Evolutionary conservation across 2,888 invertebrate genomes (phyloP).

Genomic region (Drosophila mimetica): DNA sequence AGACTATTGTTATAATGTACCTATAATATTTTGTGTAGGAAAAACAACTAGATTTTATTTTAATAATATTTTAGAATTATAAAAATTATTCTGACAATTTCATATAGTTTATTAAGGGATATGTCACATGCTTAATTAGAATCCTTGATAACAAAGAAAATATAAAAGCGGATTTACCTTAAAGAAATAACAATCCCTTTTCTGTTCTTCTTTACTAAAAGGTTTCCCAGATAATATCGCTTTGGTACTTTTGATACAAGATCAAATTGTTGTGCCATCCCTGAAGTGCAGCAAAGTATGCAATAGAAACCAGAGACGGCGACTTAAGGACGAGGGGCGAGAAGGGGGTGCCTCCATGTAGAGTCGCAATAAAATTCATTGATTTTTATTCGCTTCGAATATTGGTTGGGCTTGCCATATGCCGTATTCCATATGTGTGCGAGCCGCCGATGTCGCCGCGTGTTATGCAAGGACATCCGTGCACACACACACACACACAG

Average conservation of each 20-base stretch:
- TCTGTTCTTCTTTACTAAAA: not conserved
- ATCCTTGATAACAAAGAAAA: too few relatives aligned
- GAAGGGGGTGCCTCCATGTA: slow-evolving; percentile 27
- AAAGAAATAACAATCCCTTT: too few relatives aligned
- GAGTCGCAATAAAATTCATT: slow-evolving; percentile 68
- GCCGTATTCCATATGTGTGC: slow-evolving; percentile 34
- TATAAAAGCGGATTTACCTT: too few relatives aligned
- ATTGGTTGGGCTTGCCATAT: slow-evolving; percentile 59
- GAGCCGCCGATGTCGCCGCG: slow-evolving; percentile 34
- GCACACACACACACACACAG: not conserved
- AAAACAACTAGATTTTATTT: too few relatives aligned
- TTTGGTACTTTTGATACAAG: too few relatives aligned
- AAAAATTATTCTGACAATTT: too few relatives aligned
- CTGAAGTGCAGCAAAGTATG: slow-evolving; percentile 37
- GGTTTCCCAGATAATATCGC: not conserved
- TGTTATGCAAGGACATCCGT: slow-evolving; percentile 44
- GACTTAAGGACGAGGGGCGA: slow-evolving; percentile 4
- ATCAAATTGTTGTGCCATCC: slow-evolving; percentile 3
- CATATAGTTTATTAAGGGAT: too few relatives aligned
- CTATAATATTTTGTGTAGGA: too few relatives aligned
- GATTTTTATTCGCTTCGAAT: slow-evolving; percentile 66
- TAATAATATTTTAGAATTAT: too few relatives aligned
- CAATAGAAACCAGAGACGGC: slow-evolving; percentile 15
- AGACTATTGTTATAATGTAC: too few relatives aligned
- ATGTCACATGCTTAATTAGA: too few relatives aligned